Conservation (phyloP, 1,140 invertebrate genomes). For the Theocolax elegans region DNA sequence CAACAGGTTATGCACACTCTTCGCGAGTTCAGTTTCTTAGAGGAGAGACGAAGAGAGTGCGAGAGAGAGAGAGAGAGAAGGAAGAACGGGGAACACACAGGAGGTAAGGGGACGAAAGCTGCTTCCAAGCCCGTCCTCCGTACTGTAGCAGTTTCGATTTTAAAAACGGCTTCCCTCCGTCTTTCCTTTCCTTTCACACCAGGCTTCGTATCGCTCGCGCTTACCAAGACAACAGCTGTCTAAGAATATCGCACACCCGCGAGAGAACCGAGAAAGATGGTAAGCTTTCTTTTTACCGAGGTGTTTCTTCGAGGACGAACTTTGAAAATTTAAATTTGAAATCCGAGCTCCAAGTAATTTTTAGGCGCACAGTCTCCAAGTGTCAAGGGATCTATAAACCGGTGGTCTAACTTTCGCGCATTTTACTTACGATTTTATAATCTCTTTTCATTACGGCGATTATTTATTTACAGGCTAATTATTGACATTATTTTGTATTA, state of each 20-base stretch:
- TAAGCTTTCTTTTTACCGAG: neutral
- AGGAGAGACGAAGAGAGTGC: conserved; percentile 13
- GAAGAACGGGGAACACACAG: no score
- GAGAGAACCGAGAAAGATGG: no score
- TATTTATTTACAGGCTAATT: no score
- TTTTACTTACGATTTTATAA: no score
- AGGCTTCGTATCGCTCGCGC: conserved; percentile 6
- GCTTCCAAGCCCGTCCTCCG: conserved; percentile 45
- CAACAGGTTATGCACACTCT: conserved; percentile 55
- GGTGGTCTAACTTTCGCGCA: no score
- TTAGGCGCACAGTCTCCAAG: neutral
- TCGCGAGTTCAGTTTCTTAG: neutral
- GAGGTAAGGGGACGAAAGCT: conserved; percentile 15
- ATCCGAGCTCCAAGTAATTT: neutral
- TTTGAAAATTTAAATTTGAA: conserved; percentile 11
- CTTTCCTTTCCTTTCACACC: conserved; percentile 41
- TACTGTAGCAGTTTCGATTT: conserved; percentile 48
- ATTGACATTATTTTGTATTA: no score
- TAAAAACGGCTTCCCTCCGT: conserved; percentile 53
- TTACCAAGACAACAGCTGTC: conserved; percentile 50
- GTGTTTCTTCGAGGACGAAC: neutral
- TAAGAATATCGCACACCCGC: conserved; percentile 56
- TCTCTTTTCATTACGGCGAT: no score
- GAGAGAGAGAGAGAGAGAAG: neutral
- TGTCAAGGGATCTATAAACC: neutral